Base-by-base conservation (phyloP, 2,113 vertebrate species). In the Labrus mixtus region DNA sequence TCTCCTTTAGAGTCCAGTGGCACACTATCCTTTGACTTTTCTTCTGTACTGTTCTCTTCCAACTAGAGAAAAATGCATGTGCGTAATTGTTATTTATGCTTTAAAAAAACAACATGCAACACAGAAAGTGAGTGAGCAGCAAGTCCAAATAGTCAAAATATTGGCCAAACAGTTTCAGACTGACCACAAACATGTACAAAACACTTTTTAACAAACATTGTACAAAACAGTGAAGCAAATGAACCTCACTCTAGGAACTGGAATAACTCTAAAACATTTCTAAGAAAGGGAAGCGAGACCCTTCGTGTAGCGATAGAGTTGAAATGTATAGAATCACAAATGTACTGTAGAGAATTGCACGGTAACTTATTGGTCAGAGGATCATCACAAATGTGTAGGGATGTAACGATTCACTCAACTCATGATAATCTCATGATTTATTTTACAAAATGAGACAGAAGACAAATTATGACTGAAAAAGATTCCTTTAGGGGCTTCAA, bases 1-100 rank as follows among this genome's bases (percentile, higher is more conserved):
- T 89, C 93, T 19, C 95, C 83, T 58, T 96, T 95, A 8, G 57
- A 61, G 8, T 98, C 97, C 74, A 89, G 90, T 29, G 90, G 76
- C n/a, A 90, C 82, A 13, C 90, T 76, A 62, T 64, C 95, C 79
- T 95, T 96, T 73, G 83, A 83, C 2, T 96, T 95, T 0, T 89
- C 90, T n/a, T 87, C 78, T 69, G 95, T 93, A 55, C 90, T 91
- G 8, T 92, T 95, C 82, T 97, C 96, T 23, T 96, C 95, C 78
- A 99, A 83, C 98, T 99, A 83, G 0, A 79, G 7, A n/a, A 51
- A 74, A 63, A 73, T 25, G 29, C 50, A 29, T 39, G 11, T 41
- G 20, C 45, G 57, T 16, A 4, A 53, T 33, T 62, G 25, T 0
- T 4, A 74, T 33, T 22, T 8, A 29, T 6, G 41, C 37, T 53